Conservation (phyloP, 1,140 invertebrate species). For the Luehdorfia chinensis region DNA sequence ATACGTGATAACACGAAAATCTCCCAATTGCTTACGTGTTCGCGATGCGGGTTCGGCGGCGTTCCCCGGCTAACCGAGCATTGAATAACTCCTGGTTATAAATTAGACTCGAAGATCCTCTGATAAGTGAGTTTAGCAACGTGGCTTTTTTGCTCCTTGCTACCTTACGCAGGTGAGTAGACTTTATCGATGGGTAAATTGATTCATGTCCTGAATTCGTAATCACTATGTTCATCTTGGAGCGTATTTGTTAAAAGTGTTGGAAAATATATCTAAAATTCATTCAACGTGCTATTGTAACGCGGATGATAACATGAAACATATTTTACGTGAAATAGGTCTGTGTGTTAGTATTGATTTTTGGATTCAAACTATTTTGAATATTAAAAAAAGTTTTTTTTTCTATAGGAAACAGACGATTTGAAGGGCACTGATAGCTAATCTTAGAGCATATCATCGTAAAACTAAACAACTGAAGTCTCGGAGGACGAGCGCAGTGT, state of each 20-base stretch:
- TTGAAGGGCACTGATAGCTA: too few relatives aligned
- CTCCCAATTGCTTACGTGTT: slow-evolving; percentile 73
- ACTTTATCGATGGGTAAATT: slow-evolving; percentile 64
- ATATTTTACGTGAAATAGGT: too few relatives aligned
- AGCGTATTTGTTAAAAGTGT: slow-evolving; percentile 8
- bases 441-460: too few relatives aligned
- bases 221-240: slow-evolving; percentile 23
- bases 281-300: background rate
- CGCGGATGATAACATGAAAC: too few relatives aligned
- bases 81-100: slow-evolving; percentile 67
- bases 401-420: too few relatives aligned
- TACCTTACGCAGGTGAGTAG: slow-evolving; percentile 56
- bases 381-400: too few relatives aligned
- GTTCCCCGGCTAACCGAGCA: slow-evolving; percentile 49
- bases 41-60: slow-evolving; percentile 38
- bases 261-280: background rate
- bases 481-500: too few relatives aligned
- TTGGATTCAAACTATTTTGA: too few relatives aligned
- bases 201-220: slow-evolving; percentile 56
- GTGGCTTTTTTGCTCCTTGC: slow-evolving; percentile 48
- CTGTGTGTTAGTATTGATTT: too few relatives aligned
- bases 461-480: too few relatives aligned
- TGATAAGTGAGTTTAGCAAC: slow-evolving; percentile 56
- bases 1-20: slow-evolving; percentile 74
- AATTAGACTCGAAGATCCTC: slow-evolving; percentile 60